Percentiles rank a stretch among this genome's conserved stretches.
These are phyloP conservation scores for Papilio dardanus DNA, from an alignment of 1,140 invertebrate species.

Conservation along the genomic window DNA sequence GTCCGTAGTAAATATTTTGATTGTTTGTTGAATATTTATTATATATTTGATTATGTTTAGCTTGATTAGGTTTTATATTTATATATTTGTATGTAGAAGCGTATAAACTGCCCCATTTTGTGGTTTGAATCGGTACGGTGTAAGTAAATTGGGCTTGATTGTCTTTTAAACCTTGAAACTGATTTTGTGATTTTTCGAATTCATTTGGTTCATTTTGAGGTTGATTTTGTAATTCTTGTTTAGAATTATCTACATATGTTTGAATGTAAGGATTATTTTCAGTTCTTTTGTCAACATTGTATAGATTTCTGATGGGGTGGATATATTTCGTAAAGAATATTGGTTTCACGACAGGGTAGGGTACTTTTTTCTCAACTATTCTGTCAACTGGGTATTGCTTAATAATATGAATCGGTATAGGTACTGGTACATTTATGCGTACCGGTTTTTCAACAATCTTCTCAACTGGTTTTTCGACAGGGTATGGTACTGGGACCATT, in stretches of 20 bases:
- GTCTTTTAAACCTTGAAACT: slow-evolving; percentile 50
- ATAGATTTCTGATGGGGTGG: slow-evolving; percentile 80
- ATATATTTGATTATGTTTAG: slow-evolving; percentile 40
- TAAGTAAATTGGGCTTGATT: slow-evolving; percentile 47
- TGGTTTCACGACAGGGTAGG: slow-evolving; percentile 82
- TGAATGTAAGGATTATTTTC: slow-evolving; percentile 82
- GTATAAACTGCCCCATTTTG: slow-evolving; percentile 66
- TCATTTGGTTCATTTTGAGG: slow-evolving; percentile 50
- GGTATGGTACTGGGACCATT: no score
- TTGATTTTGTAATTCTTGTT: slow-evolving; percentile 61
- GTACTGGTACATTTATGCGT: slow-evolving; percentile 80
- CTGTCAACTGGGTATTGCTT: slow-evolving; percentile 81
- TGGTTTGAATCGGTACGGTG: slow-evolving; percentile 50
- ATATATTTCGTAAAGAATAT: slow-evolving; percentile 80
- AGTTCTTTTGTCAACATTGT: slow-evolving; percentile 79
- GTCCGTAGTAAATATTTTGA: slow-evolving; percentile 59
- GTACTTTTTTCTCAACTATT: slow-evolving; percentile 81
- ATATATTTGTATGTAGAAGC: slow-evolving; percentile 64
- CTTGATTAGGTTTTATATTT: slow-evolving; percentile 46
- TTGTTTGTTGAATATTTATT: slow-evolving; percentile 50
- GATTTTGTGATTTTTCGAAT: slow-evolving; percentile 46
- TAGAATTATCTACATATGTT: slow-evolving; percentile 81
- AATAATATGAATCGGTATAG: slow-evolving; percentile 76
- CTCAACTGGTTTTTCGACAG: slow-evolving; percentile 62
- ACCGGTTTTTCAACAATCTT: slow-evolving; percentile 79